Base-by-base conservation (phyloP, 1,140 invertebrate genomes). In the Cotesia chilonis region DNA sequence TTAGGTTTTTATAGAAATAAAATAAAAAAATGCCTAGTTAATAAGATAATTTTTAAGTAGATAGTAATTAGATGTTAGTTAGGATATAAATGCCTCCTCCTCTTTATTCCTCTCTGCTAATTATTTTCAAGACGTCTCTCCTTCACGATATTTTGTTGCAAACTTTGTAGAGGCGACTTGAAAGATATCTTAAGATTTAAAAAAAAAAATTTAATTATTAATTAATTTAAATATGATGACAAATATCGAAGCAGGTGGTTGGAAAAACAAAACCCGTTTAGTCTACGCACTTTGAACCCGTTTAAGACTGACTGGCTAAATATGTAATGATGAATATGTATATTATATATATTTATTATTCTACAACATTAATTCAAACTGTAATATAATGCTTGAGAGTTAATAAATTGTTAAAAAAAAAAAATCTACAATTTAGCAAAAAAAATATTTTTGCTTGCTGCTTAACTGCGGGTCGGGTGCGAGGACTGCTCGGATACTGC, bases 231-330 rank as follows among this genome's bases (percentile, higher is more conserved):
- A 28, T 28, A 28, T 28, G 28, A 28, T 28, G 28, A 28, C 28
- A 28, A 28, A 28, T 28, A 28, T 28, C 28, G 28, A 28, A 28
- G 28, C 28, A 28, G 28, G 3, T 28, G 28, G 28, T 28, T 28
- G 28, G 7, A 61, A 61, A 61, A 61, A 64, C 3, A 28, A 3
- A n/a, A 41, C 35, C 6, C 35, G 28, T 64, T 64, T 36, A 64
- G 61, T 64, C 36, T 37, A 64, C 9, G 61, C 61, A 38, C 61
- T 78, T 78, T 68, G 80, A 66, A 79, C 82, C 82, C 81, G 82
- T 80, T 28, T 81, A 84, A 84, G 82, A 84, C 83, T 84, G 84
- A 85, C 82, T 84, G 83, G 83, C 80, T 85, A 82, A 80, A 84
- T 80, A 82, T 83, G 84, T 82, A n/a, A n/a, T 57, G n/a, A n/a